A percentile compares a stretch with the other conserved stretches of the same genome.
These are phyloP conservation scores for Phasia obesa DNA, from an alignment of 2,888 invertebrate genomes.

Conservation along the genomic window DNA sequence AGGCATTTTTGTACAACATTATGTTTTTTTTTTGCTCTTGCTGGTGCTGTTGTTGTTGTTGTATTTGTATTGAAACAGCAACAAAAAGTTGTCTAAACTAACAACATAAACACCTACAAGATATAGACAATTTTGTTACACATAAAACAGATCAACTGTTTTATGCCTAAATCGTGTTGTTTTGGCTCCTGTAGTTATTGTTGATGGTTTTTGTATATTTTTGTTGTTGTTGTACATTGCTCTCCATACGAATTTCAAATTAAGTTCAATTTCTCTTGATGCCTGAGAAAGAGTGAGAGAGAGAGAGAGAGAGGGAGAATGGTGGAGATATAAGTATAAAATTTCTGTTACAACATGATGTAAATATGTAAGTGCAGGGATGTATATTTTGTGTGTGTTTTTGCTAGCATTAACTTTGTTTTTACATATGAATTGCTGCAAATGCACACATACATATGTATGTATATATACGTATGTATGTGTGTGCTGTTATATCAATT, in stretches of 20 bases:
- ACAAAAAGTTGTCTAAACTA: conserved; percentile 55
- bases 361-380: background rate
- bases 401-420: background rate
- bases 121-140: conserved; percentile 70
- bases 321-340: background rate
- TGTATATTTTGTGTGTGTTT: background rate
- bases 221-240: background rate
- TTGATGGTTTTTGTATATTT: background rate
- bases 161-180: conserved; percentile 67
- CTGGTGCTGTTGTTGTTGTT: conserved; percentile 11
- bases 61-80: conserved; percentile 27
- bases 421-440: conserved; percentile 1
- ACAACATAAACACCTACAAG: conserved; percentile 67
- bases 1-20: conserved; percentile 17
- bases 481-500: conserved; percentile 51
- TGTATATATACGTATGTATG: background rate
- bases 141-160: conserved; percentile 65
- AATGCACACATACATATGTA: background rate
- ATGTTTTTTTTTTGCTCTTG: conserved; percentile 1
- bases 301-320: background rate
- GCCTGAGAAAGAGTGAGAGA: background rate
- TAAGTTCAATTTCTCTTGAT: conserved; percentile 22
- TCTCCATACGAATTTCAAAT: conserved; percentile 18
- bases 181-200: conserved; percentile 39
- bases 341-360: background rate